These are phyloP conservation scores for Helarctos malayanus DNA, from an alignment of 2,797 vertebrate species.

Conservation along the genomic window DNA sequence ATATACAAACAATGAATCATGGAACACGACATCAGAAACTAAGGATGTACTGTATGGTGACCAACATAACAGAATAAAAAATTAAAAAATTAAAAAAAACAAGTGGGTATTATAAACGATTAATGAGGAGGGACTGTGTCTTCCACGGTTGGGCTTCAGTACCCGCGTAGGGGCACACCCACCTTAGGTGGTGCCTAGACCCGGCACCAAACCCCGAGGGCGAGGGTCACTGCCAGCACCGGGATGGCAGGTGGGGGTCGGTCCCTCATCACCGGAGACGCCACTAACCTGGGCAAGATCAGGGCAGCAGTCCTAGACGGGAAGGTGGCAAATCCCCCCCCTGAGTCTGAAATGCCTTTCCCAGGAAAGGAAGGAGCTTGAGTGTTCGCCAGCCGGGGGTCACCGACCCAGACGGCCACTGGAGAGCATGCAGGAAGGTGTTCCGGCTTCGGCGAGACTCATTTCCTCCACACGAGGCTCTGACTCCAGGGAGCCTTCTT, in stretches of 20 bases:
- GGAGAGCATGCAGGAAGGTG: background rate
- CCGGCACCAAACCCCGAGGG: rapidly evolving
- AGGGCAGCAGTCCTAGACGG: background rate
- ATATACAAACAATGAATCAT: no score
- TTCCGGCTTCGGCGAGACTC: background rate
- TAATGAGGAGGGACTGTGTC: background rate
- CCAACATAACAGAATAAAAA: no score
- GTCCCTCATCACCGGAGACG: rapidly evolving
- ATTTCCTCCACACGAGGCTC: background rate
- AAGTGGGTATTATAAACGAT: no score
- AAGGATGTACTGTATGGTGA: no score
- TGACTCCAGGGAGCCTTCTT: background rate
- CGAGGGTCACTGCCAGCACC: rapidly evolving
- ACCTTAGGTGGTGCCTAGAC: background rate
- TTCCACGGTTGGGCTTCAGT: background rate
- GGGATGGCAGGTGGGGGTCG: background rate
- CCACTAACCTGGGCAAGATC: rapidly evolving
- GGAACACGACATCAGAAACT: no score
- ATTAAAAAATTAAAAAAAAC: no score
- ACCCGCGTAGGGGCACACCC: background rate
- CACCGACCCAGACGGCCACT: background rate
- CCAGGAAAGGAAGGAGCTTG: background rate
- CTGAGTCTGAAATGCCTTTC: background rate
- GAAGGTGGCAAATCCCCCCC: background rate
- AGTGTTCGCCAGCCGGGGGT: background rate